Percentiles rank a stretch among this genome's conserved stretches.
Evolutionary conservation across 2,888 invertebrate species (phyloP).

Genomic region (Dryadula phaetusa): DNA sequence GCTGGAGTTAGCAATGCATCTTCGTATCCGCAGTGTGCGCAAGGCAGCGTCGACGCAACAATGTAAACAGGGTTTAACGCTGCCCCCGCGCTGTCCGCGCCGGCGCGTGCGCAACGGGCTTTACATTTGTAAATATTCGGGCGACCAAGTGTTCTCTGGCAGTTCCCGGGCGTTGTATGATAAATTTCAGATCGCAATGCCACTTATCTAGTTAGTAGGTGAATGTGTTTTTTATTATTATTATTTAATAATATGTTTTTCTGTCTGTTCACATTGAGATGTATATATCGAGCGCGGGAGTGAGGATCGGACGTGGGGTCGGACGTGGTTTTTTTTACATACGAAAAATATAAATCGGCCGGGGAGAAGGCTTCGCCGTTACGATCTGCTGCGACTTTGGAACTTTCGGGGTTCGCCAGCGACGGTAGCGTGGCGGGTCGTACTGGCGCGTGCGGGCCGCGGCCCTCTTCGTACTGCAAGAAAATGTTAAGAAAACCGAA

Average conservation of each 20-base stretch:
- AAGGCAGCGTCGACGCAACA: neutral
- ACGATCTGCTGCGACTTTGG: neutral
- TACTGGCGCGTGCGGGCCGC: slow-evolving; percentile 64
- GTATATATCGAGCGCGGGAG: slow-evolving; percentile 61
- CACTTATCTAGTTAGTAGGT: slow-evolving; percentile 78
- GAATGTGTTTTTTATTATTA: slow-evolving; percentile 74
- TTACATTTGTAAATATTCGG: slow-evolving; percentile 47
- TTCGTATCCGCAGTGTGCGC: neutral
- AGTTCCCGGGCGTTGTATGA: slow-evolving; percentile 21
- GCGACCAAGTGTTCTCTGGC: slow-evolving; percentile 7
- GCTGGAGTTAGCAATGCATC: slow-evolving; percentile 15
- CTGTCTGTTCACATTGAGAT: slow-evolving; percentile 67
- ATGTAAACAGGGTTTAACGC: slow-evolving; percentile 25
- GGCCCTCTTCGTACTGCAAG: no score
- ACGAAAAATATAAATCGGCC: neutral
- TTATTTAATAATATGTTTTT: slow-evolving; percentile 62
- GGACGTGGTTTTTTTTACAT: neutral
- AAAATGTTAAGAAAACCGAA: no score
- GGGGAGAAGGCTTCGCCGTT: neutral
- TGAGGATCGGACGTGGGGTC: slow-evolving; percentile 47
- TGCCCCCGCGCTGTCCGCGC: slow-evolving; percentile 1
- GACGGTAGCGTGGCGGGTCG: slow-evolving; percentile 11
- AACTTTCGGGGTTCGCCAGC: neutral
- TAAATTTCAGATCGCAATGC: slow-evolving; percentile 51
- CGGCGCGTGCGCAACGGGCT: neutral